A percentile compares a stretch with the other conserved stretches of the same genome.
These are phyloP conservation scores for Congeria kusceri DNA, from an alignment of 2,888 invertebrate species.

Conservation along the genomic window DNA sequence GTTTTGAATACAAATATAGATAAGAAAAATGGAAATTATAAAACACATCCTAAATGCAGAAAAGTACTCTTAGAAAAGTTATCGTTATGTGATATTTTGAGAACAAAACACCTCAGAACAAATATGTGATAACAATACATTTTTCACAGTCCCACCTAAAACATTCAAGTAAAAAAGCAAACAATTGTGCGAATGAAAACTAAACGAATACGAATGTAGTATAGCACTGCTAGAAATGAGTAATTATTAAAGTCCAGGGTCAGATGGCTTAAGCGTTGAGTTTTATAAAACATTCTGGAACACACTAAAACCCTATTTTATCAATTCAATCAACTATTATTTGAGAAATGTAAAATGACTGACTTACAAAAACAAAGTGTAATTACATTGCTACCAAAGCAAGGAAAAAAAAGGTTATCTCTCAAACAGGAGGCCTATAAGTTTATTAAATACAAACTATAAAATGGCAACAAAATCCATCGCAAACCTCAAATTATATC, in stretches of 20 bases:
- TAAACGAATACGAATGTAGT: background rate
- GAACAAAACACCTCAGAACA: background rate
- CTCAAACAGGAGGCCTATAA: background rate
- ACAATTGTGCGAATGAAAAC: background rate
- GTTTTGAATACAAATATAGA: too few species aligned
- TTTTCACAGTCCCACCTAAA: background rate
- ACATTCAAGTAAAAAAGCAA: background rate
- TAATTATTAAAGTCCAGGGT: background rate
- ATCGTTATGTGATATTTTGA: too few species aligned
- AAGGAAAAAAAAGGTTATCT: background rate
- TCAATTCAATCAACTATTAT: background rate
- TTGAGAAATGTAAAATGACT: too few species aligned
- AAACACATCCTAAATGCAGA: too few species aligned
- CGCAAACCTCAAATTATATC: background rate
- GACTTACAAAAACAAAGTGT: background rate
- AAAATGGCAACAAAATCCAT: background rate
- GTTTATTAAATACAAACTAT: background rate
- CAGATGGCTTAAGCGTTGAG: background rate
- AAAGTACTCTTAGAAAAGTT: too few species aligned
- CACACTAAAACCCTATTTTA: background rate
- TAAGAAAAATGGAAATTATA: too few species aligned
- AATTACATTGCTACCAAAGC: background rate
- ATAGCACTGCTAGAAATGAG: background rate
- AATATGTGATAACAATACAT: background rate
- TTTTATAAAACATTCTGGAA: background rate